Evolutionary conservation across 2,888 invertebrate species (phyloP).

Genomic region (Rhagonycha fulva): DNA sequence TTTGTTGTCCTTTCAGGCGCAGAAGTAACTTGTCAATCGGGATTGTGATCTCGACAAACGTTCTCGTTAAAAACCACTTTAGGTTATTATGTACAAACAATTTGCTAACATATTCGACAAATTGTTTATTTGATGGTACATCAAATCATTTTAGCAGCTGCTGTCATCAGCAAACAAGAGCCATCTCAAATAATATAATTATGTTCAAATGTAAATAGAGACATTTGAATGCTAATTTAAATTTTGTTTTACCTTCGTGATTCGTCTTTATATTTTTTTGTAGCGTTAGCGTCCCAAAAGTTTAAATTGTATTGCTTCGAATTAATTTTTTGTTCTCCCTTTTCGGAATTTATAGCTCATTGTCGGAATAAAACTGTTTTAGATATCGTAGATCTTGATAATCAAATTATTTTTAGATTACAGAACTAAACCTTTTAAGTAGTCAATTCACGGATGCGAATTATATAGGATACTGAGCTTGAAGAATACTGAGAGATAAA

Average conservation of each 20-base stretch:
- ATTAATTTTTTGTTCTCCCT: neutral
- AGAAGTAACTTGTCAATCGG: constrained; percentile 30
- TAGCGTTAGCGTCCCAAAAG: too few relatives aligned
- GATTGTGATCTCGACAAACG: constrained; percentile 25
- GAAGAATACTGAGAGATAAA: too few relatives aligned
- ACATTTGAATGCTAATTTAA: neutral
- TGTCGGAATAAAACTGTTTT: neutral
- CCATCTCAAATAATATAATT: neutral
- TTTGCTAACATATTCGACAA: constrained; percentile 24
- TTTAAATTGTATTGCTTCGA: neutral
- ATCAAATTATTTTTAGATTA: neutral
- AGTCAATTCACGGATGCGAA: neutral
- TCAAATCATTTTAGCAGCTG: neutral
- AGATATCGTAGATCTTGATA: neutral
- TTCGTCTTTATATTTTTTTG: neutral
- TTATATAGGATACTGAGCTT: too few relatives aligned
- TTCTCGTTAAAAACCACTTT: constrained; percentile 35
- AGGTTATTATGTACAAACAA: constrained; percentile 33
- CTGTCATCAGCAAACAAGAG: neutral
- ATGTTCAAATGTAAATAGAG: neutral
- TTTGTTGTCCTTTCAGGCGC: constrained; percentile 22
- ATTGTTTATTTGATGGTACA: constrained; percentile 9
- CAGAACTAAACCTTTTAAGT: neutral
- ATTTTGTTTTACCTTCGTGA: neutral
- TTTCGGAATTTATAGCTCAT: neutral